Evolutionary conservation across 2,888 invertebrate genomes (phyloP).

Genomic region (Scaptomyza polygonia): DNA sequence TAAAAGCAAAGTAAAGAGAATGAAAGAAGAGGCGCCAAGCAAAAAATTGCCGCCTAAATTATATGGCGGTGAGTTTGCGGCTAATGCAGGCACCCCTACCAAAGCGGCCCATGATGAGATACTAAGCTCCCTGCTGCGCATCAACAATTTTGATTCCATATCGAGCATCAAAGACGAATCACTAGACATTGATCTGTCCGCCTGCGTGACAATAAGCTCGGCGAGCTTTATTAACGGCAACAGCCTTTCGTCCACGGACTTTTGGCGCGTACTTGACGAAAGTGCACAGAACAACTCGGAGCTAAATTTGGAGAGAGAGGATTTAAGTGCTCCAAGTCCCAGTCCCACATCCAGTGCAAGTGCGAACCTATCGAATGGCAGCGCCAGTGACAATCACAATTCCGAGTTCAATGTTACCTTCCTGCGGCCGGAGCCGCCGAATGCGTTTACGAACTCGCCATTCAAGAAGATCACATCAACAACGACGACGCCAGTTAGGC

Average conservation of each 20-base stretch:
- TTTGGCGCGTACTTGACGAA: constrained; percentile 83
- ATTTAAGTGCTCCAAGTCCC: constrained; percentile 29
- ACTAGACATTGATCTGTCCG: constrained; percentile 83
- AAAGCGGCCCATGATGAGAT: constrained; percentile 82
- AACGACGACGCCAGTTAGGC: constrained; percentile 56
- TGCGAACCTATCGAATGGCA: constrained; percentile 41
- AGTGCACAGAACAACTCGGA: constrained; percentile 81
- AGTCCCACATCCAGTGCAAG: constrained; percentile 29
- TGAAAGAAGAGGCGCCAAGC: constrained; percentile 83
- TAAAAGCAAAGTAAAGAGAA: constrained; percentile 76
- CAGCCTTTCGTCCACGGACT: constrained; percentile 82
- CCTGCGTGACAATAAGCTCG: constrained; percentile 83
- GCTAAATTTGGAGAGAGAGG: constrained; percentile 66
- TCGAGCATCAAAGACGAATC: constrained; percentile 84
- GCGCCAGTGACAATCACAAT: constrained; percentile 58
- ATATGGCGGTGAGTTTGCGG: constrained; percentile 66
- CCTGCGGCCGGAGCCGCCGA: constrained; percentile 76
- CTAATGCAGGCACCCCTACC: constrained; percentile 70
- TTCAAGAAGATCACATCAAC: constrained; percentile 66
- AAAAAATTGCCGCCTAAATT: constrained; percentile 84
- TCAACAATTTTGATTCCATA: constrained; percentile 83
- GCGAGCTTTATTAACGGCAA: constrained; percentile 80
- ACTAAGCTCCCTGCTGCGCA: constrained; percentile 81
- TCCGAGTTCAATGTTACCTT: constrained; percentile 80
- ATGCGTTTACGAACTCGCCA: constrained; percentile 76